A percentile compares a stretch with the other conserved stretches of the same genome.
Evolutionary conservation across 2,113 vertebrate genomes (phyloP).

Genomic region (Tapirus terrestris): DNA sequence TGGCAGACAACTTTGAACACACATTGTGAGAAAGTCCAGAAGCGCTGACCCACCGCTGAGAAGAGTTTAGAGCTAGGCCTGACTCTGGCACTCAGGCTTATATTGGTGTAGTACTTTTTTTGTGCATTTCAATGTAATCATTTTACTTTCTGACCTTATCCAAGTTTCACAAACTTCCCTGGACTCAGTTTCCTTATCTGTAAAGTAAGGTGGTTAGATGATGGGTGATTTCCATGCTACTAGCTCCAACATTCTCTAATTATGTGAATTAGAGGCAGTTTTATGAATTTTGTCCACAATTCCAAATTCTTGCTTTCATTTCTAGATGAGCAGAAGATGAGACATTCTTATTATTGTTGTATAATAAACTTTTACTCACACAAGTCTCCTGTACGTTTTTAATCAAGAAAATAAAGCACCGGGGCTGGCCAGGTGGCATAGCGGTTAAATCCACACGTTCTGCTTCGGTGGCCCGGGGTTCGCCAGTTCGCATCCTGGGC

Average conservation of each 20-base stretch:
- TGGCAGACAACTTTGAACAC: background rate
- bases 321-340: background rate
- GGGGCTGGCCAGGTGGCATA: too few species aligned
- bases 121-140: background rate
- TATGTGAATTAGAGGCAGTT: background rate
- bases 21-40: background rate
- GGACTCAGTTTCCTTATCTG: background rate
- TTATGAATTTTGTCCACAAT: background rate
- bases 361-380: background rate
- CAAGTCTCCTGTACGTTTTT: background rate
- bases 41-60: background rate
- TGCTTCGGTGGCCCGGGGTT: too few species aligned
- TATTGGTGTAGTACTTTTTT: background rate
- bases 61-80: background rate
- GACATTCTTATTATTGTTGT: background rate
- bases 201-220: background rate
- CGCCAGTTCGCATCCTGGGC: too few species aligned
- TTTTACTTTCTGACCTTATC: background rate
- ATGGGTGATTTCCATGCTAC: background rate
- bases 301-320: slow-evolving; percentile 18
- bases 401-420: background rate
- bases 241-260: background rate
- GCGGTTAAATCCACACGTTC: too few species aligned
- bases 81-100: background rate
- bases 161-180: background rate